These are phyloP conservation scores for Drosophila conformis DNA, from an alignment of 2,888 invertebrate genomes.

Conservation along the genomic window DNA sequence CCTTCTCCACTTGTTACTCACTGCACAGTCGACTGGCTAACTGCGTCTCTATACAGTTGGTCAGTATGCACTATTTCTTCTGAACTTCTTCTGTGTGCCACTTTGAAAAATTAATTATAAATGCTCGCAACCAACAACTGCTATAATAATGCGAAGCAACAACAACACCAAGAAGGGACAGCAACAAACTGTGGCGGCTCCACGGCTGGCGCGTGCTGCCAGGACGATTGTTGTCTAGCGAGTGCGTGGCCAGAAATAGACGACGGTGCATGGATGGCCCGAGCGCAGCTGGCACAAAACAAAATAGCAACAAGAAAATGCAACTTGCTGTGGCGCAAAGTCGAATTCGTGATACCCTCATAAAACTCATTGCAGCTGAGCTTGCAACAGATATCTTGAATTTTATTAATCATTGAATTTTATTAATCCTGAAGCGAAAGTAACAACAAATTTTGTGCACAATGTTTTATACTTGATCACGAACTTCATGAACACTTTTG, in stretches of 20 bases:
- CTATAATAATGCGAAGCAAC: background rate
- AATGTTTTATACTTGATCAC: background rate
- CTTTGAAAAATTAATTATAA: slow-evolving; percentile 1
- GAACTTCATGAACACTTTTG: background rate
- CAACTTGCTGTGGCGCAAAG: background rate
- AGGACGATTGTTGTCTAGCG: slow-evolving; percentile 71
- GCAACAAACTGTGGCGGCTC: background rate
- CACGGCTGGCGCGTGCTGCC: slow-evolving; percentile 34
- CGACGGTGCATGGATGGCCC: slow-evolving; percentile 1
- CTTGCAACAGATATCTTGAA: background rate
- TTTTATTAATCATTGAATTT: background rate
- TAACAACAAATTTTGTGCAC: background rate
- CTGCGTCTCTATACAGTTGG: background rate
- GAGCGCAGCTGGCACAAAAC: slow-evolving; percentile 1
- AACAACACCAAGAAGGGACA: background rate
- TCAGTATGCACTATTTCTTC: background rate
- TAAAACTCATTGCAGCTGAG: background rate
- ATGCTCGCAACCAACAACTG: slow-evolving; percentile 1
- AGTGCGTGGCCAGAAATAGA: slow-evolving; percentile 46
- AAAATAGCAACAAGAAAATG: background rate
- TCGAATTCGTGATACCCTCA: background rate
- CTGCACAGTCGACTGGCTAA: background rate
- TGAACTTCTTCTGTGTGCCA: background rate
- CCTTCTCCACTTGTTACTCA: slow-evolving; percentile 10
- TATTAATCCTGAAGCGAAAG: background rate